Percentiles rank a stretch among this genome's conserved stretches.
Conservation (phyloP, 1,140 invertebrate species). For the Akabosia matsudoensis region DNA sequence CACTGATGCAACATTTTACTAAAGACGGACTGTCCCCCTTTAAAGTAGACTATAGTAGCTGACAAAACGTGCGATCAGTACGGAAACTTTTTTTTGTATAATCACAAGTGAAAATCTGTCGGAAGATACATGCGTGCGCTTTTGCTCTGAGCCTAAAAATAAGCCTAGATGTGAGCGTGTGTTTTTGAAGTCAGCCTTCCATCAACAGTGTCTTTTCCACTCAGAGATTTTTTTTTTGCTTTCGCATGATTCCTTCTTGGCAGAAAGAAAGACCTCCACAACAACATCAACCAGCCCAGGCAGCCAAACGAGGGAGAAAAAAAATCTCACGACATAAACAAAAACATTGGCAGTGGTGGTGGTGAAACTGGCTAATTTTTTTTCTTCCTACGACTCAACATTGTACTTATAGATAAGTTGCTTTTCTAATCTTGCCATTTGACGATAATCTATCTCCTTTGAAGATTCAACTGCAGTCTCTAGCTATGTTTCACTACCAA, state of each 20-base stretch:
- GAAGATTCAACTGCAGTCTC: neutral
- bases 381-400: neutral
- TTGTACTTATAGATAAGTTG: neutral
- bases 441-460: neutral
- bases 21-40: no score
- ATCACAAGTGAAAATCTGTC: neutral
- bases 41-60: no score
- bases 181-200: no score
- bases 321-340: neutral
- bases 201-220: neutral
- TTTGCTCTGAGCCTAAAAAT: conserved; percentile 45
- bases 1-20: no score
- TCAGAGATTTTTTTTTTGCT: neutral
- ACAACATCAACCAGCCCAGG: neutral
- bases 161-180: neutral
- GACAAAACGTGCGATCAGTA: no score
- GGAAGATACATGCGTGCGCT: neutral
- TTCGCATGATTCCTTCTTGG: neutral
- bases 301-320: neutral
- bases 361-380: neutral
- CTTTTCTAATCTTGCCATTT: neutral
- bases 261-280: neutral
- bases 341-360: neutral
- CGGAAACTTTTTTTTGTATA: no score
- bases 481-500: neutral